Evolutionary conservation across 2,113 vertebrate species (phyloP), one percentile per base, ranked within the genome.

Genomic region (Ibidorhyncha struthersii): DNA sequence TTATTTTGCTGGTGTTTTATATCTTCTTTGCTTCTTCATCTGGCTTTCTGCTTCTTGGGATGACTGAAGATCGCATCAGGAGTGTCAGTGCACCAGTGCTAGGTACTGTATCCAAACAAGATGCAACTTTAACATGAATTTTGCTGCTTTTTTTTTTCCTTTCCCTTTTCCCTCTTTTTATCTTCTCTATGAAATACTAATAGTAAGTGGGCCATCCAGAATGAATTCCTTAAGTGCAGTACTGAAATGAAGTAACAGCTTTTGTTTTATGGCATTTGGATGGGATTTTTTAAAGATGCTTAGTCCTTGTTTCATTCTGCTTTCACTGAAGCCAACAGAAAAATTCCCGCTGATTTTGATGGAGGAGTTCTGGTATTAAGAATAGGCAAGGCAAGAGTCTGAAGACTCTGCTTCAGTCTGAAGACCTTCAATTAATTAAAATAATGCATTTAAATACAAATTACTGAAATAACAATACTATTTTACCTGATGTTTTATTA

Each of bases 31-130:
- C 96, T 98, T 97, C 97, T 97, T 89, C 97, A 97, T 98, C 96
- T 98, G 98, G 96, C 98, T 98, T 98, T 98, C 98, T 98, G 97
- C 97, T 98, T 98, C 97, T 98, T 96, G 98, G 97, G 96, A 98
- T 98, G 97, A 97, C 97, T 98, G 98, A 98, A 99, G 99, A 99
- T 97, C 98, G 99, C 97, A 95, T 97, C 98, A 98, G 99, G 98
- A 99, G 99, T 98, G 98, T 99, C 99, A 99, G 99, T 97, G 99
- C 99, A 97, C 99, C 99, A 8, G 98, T 98, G 96, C 98, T 99
- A 99, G 99, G 99, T 99, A 99, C 97, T 90, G 99, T 99, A 99
- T 97, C 96, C 52, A 17, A 94, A 96, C 92, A 86, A 97, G 96
- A 95, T 96, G 95, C 87, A 87, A 74, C 47, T 80, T 83, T 59